Evolutionary conservation across 1,140 invertebrate species (phyloP), one percentile per base, ranked within the genome.

Genomic region (Eriosoma lanigerum): DNA sequence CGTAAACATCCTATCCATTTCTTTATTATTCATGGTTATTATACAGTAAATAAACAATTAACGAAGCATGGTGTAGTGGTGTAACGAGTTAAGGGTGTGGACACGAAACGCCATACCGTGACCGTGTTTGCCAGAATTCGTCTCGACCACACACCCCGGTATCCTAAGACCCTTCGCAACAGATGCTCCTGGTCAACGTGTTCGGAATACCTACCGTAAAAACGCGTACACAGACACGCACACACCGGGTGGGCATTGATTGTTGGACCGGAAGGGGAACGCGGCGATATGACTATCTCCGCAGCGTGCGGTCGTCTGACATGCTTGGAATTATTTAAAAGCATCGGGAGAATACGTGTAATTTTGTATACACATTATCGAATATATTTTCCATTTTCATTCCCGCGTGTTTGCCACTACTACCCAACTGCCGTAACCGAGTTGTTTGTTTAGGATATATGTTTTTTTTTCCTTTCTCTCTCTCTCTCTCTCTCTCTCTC

Each of bases 171-270:
- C 26, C 52, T 24, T 46, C 13, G 73, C 73, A 76, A 76, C 73
- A 76, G 73, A 76, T 76, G 73, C 73, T 76, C 21, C 38, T 76
- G 73, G 29, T 58, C 73, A 60, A 76, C 73, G 73, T 76, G 73
- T 76, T 60, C 21, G 3, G 73, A 76, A 76, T 76, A 76, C 73
- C 38, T 13, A 50, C 21, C n/a, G 50, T 1, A n/a, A 13, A 44
- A 6, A 32, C 38, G 10, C 32, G 3, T n/a, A 21, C n/a, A 66
- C 38, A 66, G 2, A 54, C 62, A 19, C 3, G 10, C 19, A 66
- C 38, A 66, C 29, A 26, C 6, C 24, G 72, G 72, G n/a, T 15
- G 29, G 24, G 15, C 19, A 56, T 19, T 29, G 3, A 4, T 46
- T 48, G 13, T 9, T 32, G 17, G 4, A 44, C 17, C 5, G 38